These are phyloP conservation scores for Otocyon megalotis DNA, from an alignment of 2,113 vertebrate species.

Conservation along the genomic window DNA sequence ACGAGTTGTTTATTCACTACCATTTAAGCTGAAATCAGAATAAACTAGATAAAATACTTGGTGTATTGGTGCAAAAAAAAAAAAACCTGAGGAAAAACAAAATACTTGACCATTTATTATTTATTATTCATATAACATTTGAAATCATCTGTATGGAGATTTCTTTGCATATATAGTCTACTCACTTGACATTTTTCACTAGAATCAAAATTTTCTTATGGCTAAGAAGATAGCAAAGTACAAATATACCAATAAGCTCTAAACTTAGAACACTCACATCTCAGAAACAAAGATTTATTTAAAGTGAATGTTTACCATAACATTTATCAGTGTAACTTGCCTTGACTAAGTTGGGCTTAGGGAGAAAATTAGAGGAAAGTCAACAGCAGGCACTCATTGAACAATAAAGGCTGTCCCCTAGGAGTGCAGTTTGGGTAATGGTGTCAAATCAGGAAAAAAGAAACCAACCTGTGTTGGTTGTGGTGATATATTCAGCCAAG, in stretches of 20 bases:
- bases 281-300: background rate
- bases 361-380: background rate
- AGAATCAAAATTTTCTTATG: background rate
- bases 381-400: too few species aligned
- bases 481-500: background rate
- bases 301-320: background rate
- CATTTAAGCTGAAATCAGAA: background rate
- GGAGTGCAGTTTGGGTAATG: background rate
- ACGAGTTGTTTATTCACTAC: background rate
- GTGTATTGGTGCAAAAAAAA: background rate
- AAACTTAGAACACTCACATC: background rate
- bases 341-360: background rate
- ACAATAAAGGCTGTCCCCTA: background rate
- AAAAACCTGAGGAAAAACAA: background rate
- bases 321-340: background rate
- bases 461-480: fast-evolving
- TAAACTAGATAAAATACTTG: background rate
- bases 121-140: background rate
- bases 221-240: background rate
- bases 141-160: background rate
- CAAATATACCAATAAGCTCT: background rate
- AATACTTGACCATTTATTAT: background rate
- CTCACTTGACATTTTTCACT: background rate
- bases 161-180: background rate
- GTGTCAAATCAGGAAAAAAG: background rate